Conservation (phyloP, 2,797 vertebrate species). For the Sebastes cheni region DNA sequence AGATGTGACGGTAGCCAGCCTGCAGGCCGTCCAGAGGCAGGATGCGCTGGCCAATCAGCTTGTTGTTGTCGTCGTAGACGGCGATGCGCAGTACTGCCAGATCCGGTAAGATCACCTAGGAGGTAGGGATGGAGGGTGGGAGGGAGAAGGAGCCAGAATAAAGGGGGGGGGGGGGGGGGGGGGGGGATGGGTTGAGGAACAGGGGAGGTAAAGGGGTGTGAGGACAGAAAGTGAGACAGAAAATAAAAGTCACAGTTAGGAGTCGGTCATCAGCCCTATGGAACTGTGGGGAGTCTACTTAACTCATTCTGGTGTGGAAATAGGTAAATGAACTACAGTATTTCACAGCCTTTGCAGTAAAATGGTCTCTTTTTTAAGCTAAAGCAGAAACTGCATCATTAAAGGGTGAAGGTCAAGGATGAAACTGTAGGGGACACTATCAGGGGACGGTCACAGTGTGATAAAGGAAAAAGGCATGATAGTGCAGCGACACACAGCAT, state of each 20-base stretch:
- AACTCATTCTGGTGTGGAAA: slow-evolving; percentile 10
- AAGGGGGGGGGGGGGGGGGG: background rate
- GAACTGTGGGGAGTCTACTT: background rate
- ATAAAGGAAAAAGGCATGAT: slow-evolving; percentile 32
- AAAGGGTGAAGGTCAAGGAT: slow-evolving; percentile 43
- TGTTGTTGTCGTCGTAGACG: slow-evolving; percentile 98
- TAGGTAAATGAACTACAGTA: background rate
- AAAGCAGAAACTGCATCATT: slow-evolving; percentile 9
- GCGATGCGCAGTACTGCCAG: slow-evolving; percentile 96
- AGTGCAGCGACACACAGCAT: slow-evolving; percentile 29
- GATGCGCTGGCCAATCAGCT: slow-evolving; percentile 96
- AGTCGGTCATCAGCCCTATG: background rate
- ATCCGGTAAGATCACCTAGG: slow-evolving; percentile 96
- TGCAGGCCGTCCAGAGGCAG: slow-evolving; percentile 97
- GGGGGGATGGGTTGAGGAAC: background rate
- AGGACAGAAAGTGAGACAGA: background rate
- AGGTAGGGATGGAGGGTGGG: background rate
- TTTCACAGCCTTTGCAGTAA: slow-evolving; percentile 14
- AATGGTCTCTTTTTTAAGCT: background rate
- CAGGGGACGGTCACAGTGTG: slow-evolving; percentile 32
- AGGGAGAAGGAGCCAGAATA: background rate
- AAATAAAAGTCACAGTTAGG: background rate
- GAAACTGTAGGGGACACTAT: slow-evolving; percentile 35
- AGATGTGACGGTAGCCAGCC: slow-evolving; percentile 97
- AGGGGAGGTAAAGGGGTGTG: background rate